These are phyloP conservation scores for Drosophila elegans DNA, from an alignment of 1,140 invertebrate species.

Conservation along the genomic window DNA sequence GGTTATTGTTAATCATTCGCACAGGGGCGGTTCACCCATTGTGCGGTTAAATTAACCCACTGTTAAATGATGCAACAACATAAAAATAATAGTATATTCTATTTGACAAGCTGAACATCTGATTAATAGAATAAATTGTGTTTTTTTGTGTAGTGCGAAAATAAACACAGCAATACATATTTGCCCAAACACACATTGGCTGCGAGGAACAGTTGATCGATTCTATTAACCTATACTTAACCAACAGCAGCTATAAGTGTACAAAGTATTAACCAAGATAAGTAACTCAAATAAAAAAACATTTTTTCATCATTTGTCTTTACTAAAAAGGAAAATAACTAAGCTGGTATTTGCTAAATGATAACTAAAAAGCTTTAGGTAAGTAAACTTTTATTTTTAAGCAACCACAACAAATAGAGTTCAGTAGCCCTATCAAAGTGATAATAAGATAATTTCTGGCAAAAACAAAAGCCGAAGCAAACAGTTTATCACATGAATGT, in stretches of 20 bases:
- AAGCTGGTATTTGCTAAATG: background rate
- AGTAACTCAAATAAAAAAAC: no score
- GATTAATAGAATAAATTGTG: constrained; percentile 25
- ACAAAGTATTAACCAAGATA: background rate
- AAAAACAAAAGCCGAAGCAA: background rate
- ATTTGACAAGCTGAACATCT: constrained; percentile 20
- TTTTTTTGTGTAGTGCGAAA: constrained; percentile 27
- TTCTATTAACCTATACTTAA: constrained; percentile 13
- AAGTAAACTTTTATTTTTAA: no score
- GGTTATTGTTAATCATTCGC: constrained; percentile 50
- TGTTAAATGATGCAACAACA: constrained; percentile 30
- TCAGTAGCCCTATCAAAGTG: no score
- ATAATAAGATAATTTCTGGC: no score
- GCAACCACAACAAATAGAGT: no score
- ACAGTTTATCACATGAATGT: background rate
- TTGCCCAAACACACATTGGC: constrained; percentile 20
- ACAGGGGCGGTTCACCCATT: constrained; percentile 40
- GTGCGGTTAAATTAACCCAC: constrained; percentile 10
- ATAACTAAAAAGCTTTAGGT: no score
- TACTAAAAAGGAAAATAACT: no score
- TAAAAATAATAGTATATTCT: constrained; percentile 7
- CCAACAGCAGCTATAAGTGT: no score
- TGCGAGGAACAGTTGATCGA: constrained; percentile 23
- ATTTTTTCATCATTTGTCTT: no score
- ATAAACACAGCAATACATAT: constrained; percentile 14